These are phyloP conservation scores for Ceyx margarethae DNA, from an alignment of 2,113 vertebrate species.

Conservation along the genomic window DNA sequence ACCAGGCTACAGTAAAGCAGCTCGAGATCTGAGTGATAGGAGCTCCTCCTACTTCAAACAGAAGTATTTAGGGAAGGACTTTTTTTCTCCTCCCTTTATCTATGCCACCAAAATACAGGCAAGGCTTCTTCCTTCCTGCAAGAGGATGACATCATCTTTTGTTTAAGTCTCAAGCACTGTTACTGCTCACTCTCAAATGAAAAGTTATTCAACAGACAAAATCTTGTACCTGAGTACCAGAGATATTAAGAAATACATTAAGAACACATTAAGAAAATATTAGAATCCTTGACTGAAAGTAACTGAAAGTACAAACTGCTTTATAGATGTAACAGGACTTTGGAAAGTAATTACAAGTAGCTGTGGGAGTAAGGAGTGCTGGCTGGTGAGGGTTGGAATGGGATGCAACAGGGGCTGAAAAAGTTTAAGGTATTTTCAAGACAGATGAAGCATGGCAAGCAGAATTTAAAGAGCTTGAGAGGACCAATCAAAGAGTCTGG, in stretches of 20 bases:
- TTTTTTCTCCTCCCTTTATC: neutral
- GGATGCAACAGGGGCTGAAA: neutral
- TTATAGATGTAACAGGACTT: neutral
- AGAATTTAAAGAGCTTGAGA: neutral
- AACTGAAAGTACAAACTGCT: neutral
- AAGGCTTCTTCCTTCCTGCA: conserved; percentile 28
- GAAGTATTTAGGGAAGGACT: neutral
- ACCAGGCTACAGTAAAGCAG: conserved; percentile 35
- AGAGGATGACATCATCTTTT: neutral
- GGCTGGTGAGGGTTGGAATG: neutral
- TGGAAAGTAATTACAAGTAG: neutral
- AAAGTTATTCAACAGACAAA: neutral
- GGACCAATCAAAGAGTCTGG: neutral
- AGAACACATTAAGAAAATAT: neutral
- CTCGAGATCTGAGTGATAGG: conserved; percentile 4
- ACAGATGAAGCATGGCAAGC: neutral
- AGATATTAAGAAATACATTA: neutral
- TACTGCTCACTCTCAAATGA: neutral
- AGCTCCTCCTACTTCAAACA: conserved; percentile 35
- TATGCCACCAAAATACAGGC: neutral
- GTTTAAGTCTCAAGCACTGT: neutral
- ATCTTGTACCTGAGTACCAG: neutral
- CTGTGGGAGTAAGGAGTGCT: neutral
- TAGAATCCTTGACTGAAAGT: neutral
- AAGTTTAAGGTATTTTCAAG: neutral